Evolutionary conservation across 1,140 invertebrate species (phyloP).

Genomic region (Lordiphosa mommai): DNA sequence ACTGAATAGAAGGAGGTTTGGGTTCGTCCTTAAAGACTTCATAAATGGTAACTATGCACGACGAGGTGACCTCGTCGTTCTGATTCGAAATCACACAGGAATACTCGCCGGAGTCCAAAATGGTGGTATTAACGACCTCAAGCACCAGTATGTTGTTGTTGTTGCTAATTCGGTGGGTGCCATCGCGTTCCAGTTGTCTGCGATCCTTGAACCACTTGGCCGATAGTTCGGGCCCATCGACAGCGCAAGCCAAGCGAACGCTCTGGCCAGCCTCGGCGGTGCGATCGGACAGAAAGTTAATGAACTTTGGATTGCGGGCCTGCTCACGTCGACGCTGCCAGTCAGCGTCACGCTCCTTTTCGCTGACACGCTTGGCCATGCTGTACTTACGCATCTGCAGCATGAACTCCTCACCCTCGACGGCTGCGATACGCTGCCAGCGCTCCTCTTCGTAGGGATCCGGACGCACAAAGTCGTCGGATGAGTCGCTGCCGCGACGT

Average conservation of each 20-base stretch:
- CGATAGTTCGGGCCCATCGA: slow-evolving; percentile 89
- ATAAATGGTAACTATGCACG: slow-evolving; percentile 81
- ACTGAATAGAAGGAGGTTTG: slow-evolving; percentile 73
- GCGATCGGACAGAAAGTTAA: slow-evolving; percentile 87
- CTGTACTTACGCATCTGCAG: slow-evolving; percentile 76
- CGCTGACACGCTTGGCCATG: slow-evolving; percentile 59
- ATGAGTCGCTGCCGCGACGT: slow-evolving; percentile 65
- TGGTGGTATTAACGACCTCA: slow-evolving; percentile 85
- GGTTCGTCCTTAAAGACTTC: slow-evolving; percentile 79
- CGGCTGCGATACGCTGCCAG: slow-evolving; percentile 72
- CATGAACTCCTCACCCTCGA: slow-evolving; percentile 77
- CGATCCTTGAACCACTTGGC: slow-evolving; percentile 93
- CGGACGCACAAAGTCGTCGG: slow-evolving; percentile 69
- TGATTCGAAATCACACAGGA: slow-evolving; percentile 87
- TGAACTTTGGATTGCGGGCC: slow-evolving; percentile 68
- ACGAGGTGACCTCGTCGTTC: slow-evolving; percentile 85
- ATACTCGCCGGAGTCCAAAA: slow-evolving; percentile 87
- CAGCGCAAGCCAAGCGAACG: slow-evolving; percentile 91
- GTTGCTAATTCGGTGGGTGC: slow-evolving; percentile 82
- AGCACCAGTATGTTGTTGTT: slow-evolving; percentile 88
- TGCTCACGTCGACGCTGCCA: slow-evolving; percentile 73
- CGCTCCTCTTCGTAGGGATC: slow-evolving; percentile 73
- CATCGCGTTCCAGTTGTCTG: slow-evolving; percentile 81
- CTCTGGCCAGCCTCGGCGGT: slow-evolving; percentile 86
- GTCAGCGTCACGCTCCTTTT: slow-evolving; percentile 77